Conservation (phyloP, 2,113 vertebrate species). For the Rhea americana region DNA sequence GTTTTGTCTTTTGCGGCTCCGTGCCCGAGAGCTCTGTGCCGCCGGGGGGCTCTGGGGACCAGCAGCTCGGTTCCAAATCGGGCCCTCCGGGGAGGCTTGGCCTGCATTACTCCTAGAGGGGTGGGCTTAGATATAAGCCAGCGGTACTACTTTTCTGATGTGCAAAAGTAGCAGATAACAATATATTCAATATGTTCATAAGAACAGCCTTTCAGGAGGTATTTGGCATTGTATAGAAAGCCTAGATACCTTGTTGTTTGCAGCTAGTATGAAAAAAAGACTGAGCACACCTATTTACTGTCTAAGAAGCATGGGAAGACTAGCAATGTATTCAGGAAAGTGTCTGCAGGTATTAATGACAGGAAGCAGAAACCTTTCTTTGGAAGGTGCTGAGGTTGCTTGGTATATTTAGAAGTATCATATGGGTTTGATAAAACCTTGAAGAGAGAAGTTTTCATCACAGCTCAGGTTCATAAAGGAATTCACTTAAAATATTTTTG, state of each 20-base stretch:
- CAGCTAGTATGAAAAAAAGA: background rate
- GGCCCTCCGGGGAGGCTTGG: background rate
- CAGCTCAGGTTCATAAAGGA: background rate
- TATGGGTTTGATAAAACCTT: background rate
- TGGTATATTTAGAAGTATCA: background rate
- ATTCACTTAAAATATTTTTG: background rate
- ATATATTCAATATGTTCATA: background rate
- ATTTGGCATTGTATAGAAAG: background rate
- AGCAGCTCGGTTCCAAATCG: background rate
- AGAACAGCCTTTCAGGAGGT: background rate
- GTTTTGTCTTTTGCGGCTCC: no score
- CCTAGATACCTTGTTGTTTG: background rate
- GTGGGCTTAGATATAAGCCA: background rate
- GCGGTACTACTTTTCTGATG: background rate
- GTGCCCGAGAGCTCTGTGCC: background rate
- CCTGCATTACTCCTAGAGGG: fast-evolving
- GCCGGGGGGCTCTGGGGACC: background rate
- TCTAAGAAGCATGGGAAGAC: background rate
- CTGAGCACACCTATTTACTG: background rate
- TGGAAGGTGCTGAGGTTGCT: background rate
- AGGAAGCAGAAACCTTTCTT: background rate
- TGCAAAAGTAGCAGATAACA: background rate
- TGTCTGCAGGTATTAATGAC: background rate
- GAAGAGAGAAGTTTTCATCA: background rate
- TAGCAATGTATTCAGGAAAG: background rate